phyloP scores from a whole-genome alignment of 1,140 invertebrate species.

The Cherax destructor region DNA sequence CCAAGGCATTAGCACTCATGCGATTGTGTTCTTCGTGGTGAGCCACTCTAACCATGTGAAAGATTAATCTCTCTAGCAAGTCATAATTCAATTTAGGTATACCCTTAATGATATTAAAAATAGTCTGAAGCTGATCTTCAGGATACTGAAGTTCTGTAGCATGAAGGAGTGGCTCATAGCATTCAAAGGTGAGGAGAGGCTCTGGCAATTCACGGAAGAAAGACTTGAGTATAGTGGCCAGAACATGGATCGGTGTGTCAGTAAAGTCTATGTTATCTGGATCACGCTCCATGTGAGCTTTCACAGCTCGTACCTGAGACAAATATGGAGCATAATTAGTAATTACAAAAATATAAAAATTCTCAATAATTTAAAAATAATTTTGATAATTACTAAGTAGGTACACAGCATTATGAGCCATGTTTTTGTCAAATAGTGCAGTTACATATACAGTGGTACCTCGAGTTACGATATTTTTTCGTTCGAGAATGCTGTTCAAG shows the following conservation, averaged over 20 bases:
- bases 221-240: constrained; percentile 92
- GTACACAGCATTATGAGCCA: no score
- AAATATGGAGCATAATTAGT: constrained; percentile 19
- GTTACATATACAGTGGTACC: no score
- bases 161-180: constrained; percentile 94
- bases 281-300: constrained; percentile 83
- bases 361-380: no score
- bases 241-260: constrained; percentile 87
- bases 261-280: constrained; percentile 80
- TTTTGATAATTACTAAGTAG: no score
- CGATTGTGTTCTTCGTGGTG: constrained; percentile 91
- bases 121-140: constrained; percentile 87
- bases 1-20: constrained; percentile 93
- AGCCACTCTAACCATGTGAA: constrained; percentile 92
- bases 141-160: constrained; percentile 88
- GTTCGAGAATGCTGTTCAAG: no score
- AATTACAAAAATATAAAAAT: no score
- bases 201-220: constrained; percentile 96
- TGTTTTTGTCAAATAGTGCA: no score
- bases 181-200: constrained; percentile 93
- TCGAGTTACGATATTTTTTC: no score
- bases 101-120: constrained; percentile 92
- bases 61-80: constrained; percentile 93
- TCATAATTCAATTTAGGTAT: constrained; percentile 93
- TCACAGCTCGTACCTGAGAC: constrained; percentile 87